These are phyloP conservation scores for Drosophila cracens DNA, from an alignment of 2,888 invertebrate species.

Conservation along the genomic window DNA sequence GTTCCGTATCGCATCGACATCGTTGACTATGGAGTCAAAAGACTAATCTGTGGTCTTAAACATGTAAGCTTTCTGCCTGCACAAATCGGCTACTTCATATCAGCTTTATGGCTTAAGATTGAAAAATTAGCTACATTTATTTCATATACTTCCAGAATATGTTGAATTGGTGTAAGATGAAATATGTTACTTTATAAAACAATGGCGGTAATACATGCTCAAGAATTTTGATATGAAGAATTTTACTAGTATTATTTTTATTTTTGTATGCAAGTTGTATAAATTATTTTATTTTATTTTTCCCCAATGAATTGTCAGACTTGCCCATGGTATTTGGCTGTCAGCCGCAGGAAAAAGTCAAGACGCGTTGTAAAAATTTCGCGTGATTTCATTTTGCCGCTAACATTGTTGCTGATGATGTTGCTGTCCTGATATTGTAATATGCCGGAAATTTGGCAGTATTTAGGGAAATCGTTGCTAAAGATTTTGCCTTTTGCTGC, in stretches of 20 bases:
- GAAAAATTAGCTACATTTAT: neutral
- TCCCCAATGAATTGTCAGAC: neutral
- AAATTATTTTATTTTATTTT: neutral
- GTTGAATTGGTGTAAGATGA: neutral
- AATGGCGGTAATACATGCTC: neutral
- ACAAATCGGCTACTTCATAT: neutral
- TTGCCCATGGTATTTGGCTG: constrained; percentile 48
- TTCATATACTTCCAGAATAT: neutral
- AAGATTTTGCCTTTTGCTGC: constrained; percentile 65
- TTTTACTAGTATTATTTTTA: neutral
- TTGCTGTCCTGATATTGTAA: constrained; percentile 67
- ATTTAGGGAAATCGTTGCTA: constrained; percentile 81
- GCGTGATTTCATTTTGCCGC: constrained; percentile 73
- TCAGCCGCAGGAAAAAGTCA: constrained; percentile 50
- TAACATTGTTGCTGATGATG: constrained; percentile 54
- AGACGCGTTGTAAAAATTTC: constrained; percentile 72
- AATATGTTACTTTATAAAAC: neutral
- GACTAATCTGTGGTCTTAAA: neutral
- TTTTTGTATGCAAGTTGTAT: neutral
- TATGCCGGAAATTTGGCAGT: constrained; percentile 80
- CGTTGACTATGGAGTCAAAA: constrained; percentile 46
- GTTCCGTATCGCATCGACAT: constrained; percentile 66
- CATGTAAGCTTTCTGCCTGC: neutral
- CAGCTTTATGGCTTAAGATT: neutral
- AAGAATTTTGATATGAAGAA: neutral